phyloP scores from a whole-genome alignment of 2,113 vertebrate genomes.

The Heterotilapia buettikoferi region DNA sequence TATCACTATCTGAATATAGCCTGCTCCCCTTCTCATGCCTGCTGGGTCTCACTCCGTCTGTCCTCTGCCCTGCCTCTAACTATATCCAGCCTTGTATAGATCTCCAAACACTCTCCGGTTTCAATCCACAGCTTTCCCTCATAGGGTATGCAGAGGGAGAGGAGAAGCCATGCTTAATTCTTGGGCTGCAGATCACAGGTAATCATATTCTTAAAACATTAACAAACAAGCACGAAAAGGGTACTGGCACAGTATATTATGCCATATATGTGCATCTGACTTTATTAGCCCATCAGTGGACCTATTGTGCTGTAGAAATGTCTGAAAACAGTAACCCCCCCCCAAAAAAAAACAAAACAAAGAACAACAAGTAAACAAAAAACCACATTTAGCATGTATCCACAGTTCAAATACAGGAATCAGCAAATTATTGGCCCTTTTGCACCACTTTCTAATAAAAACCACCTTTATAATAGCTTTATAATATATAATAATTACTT shows the following conservation, averaged over 20 bases:
- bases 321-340: background rate
- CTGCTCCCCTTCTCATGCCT: slow-evolving; percentile 34
- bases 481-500: background rate
- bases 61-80: slow-evolving; percentile 51
- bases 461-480: background rate
- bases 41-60: slow-evolving; percentile 39
- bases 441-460: background rate
- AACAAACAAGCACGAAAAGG: background rate
- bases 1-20: slow-evolving; percentile 64
- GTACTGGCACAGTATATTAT: background rate
- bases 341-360: fast-evolving
- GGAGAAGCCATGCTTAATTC: background rate
- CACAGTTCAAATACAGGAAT: background rate
- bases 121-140: slow-evolving; percentile 36
- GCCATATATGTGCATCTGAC: background rate
- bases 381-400: background rate
- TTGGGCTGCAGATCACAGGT: background rate
- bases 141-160: slow-evolving; percentile 25
- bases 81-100: slow-evolving; percentile 50
- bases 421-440: background rate
- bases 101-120: slow-evolving; percentile 48
- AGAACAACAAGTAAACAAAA: background rate
- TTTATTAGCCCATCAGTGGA: background rate
- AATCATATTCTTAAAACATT: background rate
- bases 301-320: background rate